A percentile compares a stretch with the other conserved stretches of the same genome.
Conservation (phyloP, 2,888 invertebrate genomes). For the Nephrotoma flavescens region DNA sequence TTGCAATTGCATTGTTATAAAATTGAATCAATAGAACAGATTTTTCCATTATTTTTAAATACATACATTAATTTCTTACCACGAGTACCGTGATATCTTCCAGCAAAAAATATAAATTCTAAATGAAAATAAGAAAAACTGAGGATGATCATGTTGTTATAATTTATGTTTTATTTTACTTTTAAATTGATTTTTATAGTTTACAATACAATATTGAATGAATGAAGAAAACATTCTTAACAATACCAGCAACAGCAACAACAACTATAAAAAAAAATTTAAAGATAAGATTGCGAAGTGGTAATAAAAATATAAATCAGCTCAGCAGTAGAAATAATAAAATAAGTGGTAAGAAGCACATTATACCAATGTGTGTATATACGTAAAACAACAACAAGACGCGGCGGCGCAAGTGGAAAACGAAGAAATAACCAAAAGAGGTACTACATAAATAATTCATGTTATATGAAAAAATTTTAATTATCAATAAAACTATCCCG, state of each 20-base stretch:
- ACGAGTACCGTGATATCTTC: background rate
- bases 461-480: background rate
- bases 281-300: background rate
- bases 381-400: background rate
- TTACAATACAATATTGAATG: background rate
- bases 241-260: background rate
- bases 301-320: background rate
- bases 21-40: background rate
- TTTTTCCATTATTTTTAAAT: background rate
- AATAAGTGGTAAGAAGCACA: background rate
- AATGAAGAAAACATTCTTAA: background rate
- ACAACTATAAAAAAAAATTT: background rate
- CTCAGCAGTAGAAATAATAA: background rate
- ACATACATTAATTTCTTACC: background rate
- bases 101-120: background rate
- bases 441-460: background rate
- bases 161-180: background rate
- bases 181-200: background rate
- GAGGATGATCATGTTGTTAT: background rate
- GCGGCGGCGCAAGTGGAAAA: background rate
- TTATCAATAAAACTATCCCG: background rate
- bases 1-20: background rate
- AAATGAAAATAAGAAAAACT: background rate
- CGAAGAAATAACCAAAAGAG: background rate
- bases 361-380: background rate